Conservation (phyloP, 2,113 vertebrate species). For the Ameiurus melas region DNA sequence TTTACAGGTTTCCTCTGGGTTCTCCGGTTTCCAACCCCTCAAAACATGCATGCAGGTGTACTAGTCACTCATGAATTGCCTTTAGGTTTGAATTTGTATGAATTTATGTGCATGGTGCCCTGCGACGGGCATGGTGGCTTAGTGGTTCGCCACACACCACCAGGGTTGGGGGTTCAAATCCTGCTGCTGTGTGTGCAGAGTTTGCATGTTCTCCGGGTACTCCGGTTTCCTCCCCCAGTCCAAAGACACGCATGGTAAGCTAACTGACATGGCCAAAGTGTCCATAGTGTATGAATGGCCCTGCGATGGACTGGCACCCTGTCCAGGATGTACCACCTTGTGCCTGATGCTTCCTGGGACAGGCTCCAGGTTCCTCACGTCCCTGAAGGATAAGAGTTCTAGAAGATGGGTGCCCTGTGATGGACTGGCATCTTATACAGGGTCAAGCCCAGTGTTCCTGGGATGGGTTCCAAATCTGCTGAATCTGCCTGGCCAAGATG, state of each 20-base stretch:
- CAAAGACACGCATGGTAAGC: no score
- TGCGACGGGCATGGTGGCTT: neutral
- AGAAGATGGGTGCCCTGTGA: neutral
- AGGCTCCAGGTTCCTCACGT: no score
- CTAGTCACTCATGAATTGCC: neutral
- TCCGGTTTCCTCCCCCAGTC: no score
- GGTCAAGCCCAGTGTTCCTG: neutral
- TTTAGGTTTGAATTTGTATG: neutral
- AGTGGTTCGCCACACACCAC: no score
- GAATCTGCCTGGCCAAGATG: no score
- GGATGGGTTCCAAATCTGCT: neutral
- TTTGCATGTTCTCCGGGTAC: no score
- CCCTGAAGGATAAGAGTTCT: no score
- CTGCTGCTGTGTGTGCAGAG: no score
- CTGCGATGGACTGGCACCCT: neutral
- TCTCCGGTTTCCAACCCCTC: neutral
- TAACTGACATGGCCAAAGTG: no score
- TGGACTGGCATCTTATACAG: neutral
- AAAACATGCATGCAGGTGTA: neutral
- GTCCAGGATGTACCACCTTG: neutral
- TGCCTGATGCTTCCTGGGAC: no score
- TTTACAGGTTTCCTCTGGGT: neutral
- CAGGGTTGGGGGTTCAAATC: no score
- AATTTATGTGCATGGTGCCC: neutral
- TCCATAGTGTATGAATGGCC: no score